Conservation (phyloP, 2,797 vertebrate species). For the Cynopterus sphinx region DNA sequence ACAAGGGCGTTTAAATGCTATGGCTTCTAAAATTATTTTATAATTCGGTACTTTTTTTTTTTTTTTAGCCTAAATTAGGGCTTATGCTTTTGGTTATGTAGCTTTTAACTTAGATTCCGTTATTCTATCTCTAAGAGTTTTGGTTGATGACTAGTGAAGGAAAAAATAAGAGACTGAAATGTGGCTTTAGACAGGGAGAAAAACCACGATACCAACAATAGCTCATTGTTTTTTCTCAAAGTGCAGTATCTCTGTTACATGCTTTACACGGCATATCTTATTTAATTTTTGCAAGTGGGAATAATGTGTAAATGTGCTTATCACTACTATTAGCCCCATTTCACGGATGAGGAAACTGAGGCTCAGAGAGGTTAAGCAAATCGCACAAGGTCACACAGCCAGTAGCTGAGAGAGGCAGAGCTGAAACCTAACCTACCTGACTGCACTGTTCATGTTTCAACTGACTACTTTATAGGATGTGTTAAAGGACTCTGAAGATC, state of each 20-base stretch:
- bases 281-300: neutral
- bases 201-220: neutral
- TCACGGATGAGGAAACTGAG: neutral
- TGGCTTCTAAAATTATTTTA: neutral
- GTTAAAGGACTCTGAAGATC: neutral
- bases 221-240: neutral
- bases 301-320: neutral
- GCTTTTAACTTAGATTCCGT: neutral
- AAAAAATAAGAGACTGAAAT: neutral
- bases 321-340: neutral
- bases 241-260: neutral
- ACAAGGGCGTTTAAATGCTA: neutral
- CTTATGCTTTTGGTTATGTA: accelerated
- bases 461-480: neutral
- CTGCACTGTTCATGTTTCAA: accelerated
- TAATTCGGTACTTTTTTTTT: neutral
- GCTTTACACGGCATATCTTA: neutral
- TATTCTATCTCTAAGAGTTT: neutral
- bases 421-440: neutral
- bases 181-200: neutral
- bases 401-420: neutral
- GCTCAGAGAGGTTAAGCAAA: neutral
- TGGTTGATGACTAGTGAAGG: neutral
- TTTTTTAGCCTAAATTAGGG: neutral
- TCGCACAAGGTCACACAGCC: neutral